Evolutionary conservation across 2,113 vertebrate species (phyloP).

Genomic region (Lutjanus erythropterus): DNA sequence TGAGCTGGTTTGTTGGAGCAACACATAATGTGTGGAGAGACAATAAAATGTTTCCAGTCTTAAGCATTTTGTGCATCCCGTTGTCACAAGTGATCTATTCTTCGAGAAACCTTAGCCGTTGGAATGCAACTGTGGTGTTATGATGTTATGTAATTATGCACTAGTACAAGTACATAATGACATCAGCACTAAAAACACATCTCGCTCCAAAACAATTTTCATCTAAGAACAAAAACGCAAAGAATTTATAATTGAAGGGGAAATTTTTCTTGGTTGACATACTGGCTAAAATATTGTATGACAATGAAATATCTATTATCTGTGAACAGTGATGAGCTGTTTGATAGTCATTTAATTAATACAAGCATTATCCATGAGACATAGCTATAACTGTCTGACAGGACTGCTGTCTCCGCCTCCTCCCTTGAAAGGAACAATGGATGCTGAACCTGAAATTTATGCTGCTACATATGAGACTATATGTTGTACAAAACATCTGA

Average conservation of each 20-base stretch:
- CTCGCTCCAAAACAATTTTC: background rate
- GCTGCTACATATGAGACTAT: background rate
- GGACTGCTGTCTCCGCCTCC: background rate
- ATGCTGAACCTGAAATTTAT: background rate
- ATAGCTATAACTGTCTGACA: background rate
- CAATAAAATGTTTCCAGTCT: background rate
- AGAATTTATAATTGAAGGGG: background rate
- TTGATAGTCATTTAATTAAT: background rate
- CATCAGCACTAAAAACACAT: background rate
- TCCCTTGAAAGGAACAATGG: background rate
- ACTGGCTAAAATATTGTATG: too few relatives aligned
- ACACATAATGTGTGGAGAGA: background rate
- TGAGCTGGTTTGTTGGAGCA: background rate
- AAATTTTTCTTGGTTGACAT: background rate
- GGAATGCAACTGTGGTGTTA: background rate
- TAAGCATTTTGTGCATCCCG: background rate
- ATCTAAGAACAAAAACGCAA: background rate
- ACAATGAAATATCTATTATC: background rate
- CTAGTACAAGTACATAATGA: background rate
- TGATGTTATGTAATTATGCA: background rate
- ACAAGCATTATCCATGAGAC: background rate
- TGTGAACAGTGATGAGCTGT: constrained; percentile 5
- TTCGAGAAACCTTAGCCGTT: background rate
- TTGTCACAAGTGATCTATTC: background rate
- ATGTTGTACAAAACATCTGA: background rate